Base-by-base conservation (phyloP, 2,113 vertebrate genomes). In the Leucoraja erinaceus region DNA sequence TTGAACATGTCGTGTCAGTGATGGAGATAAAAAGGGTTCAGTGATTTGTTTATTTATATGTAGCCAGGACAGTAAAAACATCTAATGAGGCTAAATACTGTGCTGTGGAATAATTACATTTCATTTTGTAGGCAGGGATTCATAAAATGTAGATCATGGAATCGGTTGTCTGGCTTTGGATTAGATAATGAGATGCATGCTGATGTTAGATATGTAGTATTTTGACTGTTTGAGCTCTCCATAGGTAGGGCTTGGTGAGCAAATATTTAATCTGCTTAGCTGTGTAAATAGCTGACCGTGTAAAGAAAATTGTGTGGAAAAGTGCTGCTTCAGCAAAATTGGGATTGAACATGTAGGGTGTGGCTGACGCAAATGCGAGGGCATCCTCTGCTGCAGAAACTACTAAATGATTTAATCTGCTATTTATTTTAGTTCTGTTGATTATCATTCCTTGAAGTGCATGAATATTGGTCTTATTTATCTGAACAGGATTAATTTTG, bases 221-320 rank as follows among this genome's bases (percentile, higher is more conserved):
- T 90, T 91, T 68, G 31, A 70, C 20, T 91, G 66, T 38, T 91
- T 33, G 66, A 72, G 33, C 66, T 91, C 66, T 91, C 63, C 33
- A 72, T 47, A 70, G 88, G 16, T 91, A 72, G 66, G 88, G 33
- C 66, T 91, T 91, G 66, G 70, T 91, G 66, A 91, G 20, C 83
- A 91, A 91, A 91, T 72, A 91, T 91, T 91, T 91, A 91, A 91
- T 91, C 88, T 91, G 20, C 66, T 91, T 91, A 72, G 88, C 88
- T 91, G 63, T 91, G 88, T 72, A 72, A 91, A 91, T 72, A 72
- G 66, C 66, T 70, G 88, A 72, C 59, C 33, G 88, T 72, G 33
- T 91, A 72, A 72, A 91, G 88, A 91, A 68, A 91, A 91, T 20
- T 38, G 88, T 66, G 14, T 47, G 61, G 63, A 88, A 70, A 91